Evolutionary conservation across 1,140 invertebrate species (phyloP).

Genomic region (Arctopsyche grandis): DNA sequence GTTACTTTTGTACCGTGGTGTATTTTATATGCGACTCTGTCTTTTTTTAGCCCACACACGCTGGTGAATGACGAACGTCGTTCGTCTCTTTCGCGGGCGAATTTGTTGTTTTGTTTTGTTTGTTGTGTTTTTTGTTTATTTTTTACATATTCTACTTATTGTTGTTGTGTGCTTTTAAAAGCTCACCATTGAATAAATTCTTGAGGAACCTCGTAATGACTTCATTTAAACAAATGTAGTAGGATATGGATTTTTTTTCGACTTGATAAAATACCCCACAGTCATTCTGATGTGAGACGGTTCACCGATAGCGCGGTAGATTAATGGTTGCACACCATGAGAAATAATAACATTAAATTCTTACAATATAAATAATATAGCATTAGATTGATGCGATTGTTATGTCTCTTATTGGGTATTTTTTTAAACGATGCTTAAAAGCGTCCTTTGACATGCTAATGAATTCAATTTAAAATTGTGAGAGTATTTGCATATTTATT

Average conservation of each 20-base stretch:
- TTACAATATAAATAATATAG: background rate
- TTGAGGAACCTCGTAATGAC: conserved; percentile 31
- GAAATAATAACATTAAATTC: background rate
- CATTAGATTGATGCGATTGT: background rate
- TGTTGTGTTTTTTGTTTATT: background rate
- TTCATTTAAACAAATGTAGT: conserved; percentile 47
- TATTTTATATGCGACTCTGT: conserved; percentile 16
- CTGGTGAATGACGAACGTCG: background rate
- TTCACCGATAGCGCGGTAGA: conserved; percentile 28
- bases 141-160: background rate
- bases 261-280: conserved; percentile 35
- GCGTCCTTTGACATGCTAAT: background rate
- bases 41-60: conserved; percentile 34
- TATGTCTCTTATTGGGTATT: background rate
- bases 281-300: conserved; percentile 31
- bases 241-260: conserved; percentile 34
- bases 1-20: conserved; percentile 12
- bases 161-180: conserved; percentile 15
- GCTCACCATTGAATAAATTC: conserved; percentile 37
- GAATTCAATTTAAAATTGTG: background rate
- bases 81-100: conserved; percentile 28
- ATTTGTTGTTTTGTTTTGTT: conserved; percentile 26
- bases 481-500: too few relatives aligned
- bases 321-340: conserved; percentile 22
- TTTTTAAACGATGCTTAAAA: conserved; percentile 1